Conservation (phyloP, 2,888 invertebrate species). For the Netelia virgata region DNA sequence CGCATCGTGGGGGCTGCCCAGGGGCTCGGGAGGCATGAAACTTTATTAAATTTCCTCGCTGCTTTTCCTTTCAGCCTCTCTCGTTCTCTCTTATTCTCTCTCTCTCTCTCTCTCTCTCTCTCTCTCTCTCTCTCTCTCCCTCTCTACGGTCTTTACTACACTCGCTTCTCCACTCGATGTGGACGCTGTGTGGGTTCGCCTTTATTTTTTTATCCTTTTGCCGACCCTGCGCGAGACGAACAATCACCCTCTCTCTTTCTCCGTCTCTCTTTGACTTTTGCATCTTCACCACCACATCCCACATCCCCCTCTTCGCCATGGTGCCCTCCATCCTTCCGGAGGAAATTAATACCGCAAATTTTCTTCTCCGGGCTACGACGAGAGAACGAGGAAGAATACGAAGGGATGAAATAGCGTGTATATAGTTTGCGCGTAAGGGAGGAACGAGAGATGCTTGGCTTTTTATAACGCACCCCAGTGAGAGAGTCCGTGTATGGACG, state of each 20-base stretch:
- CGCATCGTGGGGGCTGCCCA: slow-evolving; percentile 73
- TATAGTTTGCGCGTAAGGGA: slow-evolving; percentile 10
- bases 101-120: slow-evolving; percentile 47
- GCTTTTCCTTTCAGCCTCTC: slow-evolving; percentile 60
- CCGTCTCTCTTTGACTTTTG: slow-evolving; percentile 33
- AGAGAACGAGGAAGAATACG: slow-evolving; percentile 17
- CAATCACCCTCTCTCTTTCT: not conserved
- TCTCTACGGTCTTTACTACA: not conserved
- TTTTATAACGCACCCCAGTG: not conserved
- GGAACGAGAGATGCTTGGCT: slow-evolving; percentile 2
- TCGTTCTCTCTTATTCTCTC: slow-evolving; percentile 44
- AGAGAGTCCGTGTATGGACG: slow-evolving; percentile 3
- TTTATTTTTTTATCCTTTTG: slow-evolving; percentile 13
- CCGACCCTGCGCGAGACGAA: slow-evolving; percentile 2
- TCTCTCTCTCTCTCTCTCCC: slow-evolving; percentile 27
- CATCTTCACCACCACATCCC: not conserved
- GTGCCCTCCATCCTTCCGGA: slow-evolving; percentile 39
- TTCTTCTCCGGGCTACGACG: slow-evolving; percentile 35
- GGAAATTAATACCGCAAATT: slow-evolving; percentile 67
- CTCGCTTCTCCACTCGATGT: not conserved
- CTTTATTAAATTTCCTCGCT: slow-evolving; percentile 83
- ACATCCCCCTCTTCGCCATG: not conserved
- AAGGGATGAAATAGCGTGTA: not conserved
- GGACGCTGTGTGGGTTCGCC: slow-evolving; percentile 2
- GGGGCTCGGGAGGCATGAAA: slow-evolving; percentile 79